Evolutionary conservation across 2,888 invertebrate genomes (phyloP).

Genomic region (Drosophila infuscata): DNA sequence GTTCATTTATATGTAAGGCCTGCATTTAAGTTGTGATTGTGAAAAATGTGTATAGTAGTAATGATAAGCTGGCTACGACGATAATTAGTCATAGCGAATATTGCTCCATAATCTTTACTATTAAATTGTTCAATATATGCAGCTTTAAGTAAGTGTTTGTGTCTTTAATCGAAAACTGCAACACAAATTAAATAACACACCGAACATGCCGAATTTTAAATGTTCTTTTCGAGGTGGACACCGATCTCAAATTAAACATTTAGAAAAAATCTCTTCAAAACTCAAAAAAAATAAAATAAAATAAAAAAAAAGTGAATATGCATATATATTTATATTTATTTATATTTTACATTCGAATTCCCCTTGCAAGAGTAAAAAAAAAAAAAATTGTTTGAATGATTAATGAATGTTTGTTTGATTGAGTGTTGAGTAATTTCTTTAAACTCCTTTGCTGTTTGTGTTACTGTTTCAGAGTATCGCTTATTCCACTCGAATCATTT

Average conservation of each 20-base stretch:
- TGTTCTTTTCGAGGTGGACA: neutral
- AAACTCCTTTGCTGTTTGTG: neutral
- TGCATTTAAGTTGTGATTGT: neutral
- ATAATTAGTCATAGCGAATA: neutral
- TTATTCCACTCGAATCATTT: neutral
- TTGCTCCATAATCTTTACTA: neutral
- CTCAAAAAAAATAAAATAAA: neutral
- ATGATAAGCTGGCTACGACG: neutral
- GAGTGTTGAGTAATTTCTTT: slow-evolving; percentile 5
- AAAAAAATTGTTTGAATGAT: neutral
- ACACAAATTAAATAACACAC: neutral
- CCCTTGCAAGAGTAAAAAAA: neutral
- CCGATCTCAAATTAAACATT: neutral
- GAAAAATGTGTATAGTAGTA: neutral
- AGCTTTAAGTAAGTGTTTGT: neutral
- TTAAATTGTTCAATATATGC: neutral
- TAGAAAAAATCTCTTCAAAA: neutral
- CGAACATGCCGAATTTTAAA: neutral
- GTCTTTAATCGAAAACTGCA: neutral
- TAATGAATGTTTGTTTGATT: neutral
- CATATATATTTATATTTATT: neutral
- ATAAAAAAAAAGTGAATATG: neutral
- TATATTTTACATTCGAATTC: no score
- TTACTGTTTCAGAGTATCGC: slow-evolving; percentile 3
- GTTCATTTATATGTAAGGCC: neutral